Evolutionary conservation across 2,797 vertebrate genomes (phyloP).

Genomic region (Sebastes baramenuke): DNA sequence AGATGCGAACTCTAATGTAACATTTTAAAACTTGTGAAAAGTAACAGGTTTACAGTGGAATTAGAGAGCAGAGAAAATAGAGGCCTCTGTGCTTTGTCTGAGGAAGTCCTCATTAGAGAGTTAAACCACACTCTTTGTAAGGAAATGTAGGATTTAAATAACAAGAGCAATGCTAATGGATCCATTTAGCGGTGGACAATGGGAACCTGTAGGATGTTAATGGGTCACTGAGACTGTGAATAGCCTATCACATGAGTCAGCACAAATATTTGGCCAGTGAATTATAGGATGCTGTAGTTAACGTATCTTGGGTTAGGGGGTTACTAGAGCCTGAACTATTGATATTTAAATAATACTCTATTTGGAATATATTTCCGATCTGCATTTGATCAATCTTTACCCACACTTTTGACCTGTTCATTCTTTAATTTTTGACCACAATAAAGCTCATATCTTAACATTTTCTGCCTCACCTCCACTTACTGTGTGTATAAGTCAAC

Average conservation of each 20-base stretch:
- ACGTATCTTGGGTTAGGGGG: constrained; percentile 15
- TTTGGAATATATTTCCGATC: background rate
- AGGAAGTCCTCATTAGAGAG: constrained; percentile 82
- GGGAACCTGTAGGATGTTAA: constrained; percentile 79
- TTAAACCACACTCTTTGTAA: constrained; percentile 81
- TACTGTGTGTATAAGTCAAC: background rate
- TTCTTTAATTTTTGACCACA: background rate
- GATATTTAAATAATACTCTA: background rate
- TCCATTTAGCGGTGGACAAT: constrained; percentile 78
- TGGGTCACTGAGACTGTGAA: constrained; percentile 84
- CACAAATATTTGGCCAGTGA: constrained; percentile 86
- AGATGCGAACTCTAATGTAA: background rate
- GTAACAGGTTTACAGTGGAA: constrained; percentile 51
- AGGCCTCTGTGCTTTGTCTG: constrained; percentile 69
- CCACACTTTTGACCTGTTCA: background rate
- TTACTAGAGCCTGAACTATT: background rate
- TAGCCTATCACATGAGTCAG: constrained; percentile 81
- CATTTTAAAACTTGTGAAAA: constrained; percentile 7
- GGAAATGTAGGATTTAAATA: constrained; percentile 84
- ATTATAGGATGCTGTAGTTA: constrained; percentile 61
- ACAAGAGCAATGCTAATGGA: constrained; percentile 83
- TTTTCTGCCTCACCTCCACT: background rate
- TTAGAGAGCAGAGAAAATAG: constrained; percentile 68
- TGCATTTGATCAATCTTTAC: background rate
- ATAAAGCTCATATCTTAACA: background rate